Evolutionary conservation across 1,140 invertebrate genomes (phyloP).

Genomic region (Drosophila lowei): DNA sequence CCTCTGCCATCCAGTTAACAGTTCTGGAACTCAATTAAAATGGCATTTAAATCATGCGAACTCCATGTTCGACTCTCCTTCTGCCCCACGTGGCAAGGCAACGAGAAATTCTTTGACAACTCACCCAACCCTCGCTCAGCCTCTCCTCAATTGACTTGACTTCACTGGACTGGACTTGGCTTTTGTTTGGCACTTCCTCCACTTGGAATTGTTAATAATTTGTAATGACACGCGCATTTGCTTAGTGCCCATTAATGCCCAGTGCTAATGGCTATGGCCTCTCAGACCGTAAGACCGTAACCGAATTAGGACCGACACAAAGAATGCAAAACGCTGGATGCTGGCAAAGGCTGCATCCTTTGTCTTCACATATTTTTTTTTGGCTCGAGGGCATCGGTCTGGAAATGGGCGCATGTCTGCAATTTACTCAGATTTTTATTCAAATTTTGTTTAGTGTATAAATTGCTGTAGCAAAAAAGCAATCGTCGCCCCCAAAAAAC

Average conservation of each 20-base stretch:
- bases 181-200: conserved; percentile 23
- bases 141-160: conserved; percentile 9
- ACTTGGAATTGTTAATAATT: conserved; percentile 76
- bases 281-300: conserved; percentile 35
- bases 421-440: conserved; percentile 77
- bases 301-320: conserved; percentile 48
- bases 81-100: conserved; percentile 38
- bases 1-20: background rate
- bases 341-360: conserved; percentile 35
- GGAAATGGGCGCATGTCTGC: conserved; percentile 63
- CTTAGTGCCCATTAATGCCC: conserved; percentile 9
- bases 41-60: conserved; percentile 79
- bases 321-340: conserved; percentile 29
- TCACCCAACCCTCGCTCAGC: background rate
- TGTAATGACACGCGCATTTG: conserved; percentile 57
- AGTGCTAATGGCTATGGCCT: conserved; percentile 15
- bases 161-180: background rate
- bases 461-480: conserved; percentile 47
- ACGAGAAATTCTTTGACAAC: conserved; percentile 62
- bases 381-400: conserved; percentile 16
- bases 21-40: conserved; percentile 73
- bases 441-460: conserved; percentile 65
- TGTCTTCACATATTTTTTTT: conserved; percentile 21
- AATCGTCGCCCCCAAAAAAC: background rate
- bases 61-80: conserved; percentile 42